Percentiles rank a stretch among this genome's conserved stretches.
These are phyloP conservation scores for Mantis religiosa DNA, from an alignment of 2,888 invertebrate genomes.

Conservation along the genomic window DNA sequence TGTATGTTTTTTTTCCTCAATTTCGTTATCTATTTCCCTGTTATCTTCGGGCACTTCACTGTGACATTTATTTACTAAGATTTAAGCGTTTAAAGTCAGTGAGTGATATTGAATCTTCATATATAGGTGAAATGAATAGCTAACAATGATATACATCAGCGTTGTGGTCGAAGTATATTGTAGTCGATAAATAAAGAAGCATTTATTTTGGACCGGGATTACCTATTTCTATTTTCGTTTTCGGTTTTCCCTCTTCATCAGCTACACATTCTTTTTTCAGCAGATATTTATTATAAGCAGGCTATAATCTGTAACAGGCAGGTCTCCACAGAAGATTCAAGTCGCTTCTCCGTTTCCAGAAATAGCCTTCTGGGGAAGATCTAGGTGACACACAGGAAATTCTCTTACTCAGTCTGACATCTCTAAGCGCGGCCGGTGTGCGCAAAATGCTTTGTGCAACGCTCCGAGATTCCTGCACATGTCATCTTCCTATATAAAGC, in stretches of 20 bases:
- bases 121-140: too few species aligned
- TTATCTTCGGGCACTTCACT: too few species aligned
- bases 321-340: background rate
- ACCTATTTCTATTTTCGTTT: background rate
- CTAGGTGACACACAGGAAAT: background rate
- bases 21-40: too few species aligned
- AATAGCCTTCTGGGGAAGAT: background rate
- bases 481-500: too few species aligned
- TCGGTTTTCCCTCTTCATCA: background rate
- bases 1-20: too few species aligned
- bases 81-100: too few species aligned
- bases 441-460: too few species aligned
- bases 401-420: background rate
- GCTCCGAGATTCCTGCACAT: too few species aligned
- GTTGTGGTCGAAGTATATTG: background rate
- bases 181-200: background rate
- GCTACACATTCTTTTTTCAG: background rate
- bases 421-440: background rate
- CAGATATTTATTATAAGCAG: background rate
- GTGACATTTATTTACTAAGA: too few species aligned
- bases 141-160: too few species aligned
- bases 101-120: too few species aligned
- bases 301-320: background rate
- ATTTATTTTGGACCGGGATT: background rate
- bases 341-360: background rate